Base-by-base conservation (phyloP, 2,888 invertebrate genomes). In the Serrognathus titanus region DNA sequence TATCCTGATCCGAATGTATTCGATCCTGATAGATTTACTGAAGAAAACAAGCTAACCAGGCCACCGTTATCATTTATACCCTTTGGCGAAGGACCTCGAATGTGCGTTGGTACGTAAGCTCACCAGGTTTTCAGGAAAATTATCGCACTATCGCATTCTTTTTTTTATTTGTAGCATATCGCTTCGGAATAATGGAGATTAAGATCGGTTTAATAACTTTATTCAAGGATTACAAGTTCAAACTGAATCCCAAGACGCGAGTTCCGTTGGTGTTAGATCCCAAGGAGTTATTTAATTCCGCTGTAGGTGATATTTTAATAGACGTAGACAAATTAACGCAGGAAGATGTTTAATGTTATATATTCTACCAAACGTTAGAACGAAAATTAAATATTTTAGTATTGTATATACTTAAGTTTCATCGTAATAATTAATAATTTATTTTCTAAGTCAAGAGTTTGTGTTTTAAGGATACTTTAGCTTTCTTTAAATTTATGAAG, bases 161-260 rank as follows among this genome's bases (percentile, higher is more conserved):
- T 46, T 46, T 3, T 46, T 47, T 54, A 43, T 54, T 72, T 71
- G 55, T 51, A 83, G 82, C 82, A 47, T 76, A 78, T 74, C 75
- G 81, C 52, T 83, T 83, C 61, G 82, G 82, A 2, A 75, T 81
- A 68, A 70, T 83, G 51, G 81, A 82, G 71, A 77, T 79, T 24
- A 83, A 83, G 71, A 73, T 81, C 46, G 82, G 81, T 1, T 67
- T 83, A 52, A 75, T 80, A 12, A 71, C 79, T 12, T 76, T 81
- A 11, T 63, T 83, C 43, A 73, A 69, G 36, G 73, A 78, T 55
- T 77, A 71, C 58, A 61, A 69, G 16, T 72, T 77, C 53, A 59
- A 57, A 13, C 61, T 78, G 31, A 75, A 70, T 57, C 51, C 63
- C 10, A 71, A 69, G 56, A 78, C 77, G 0, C 63, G 63, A 53